Conservation (phyloP, 2,888 invertebrate species). For the Nomada goodeniana region DNA sequence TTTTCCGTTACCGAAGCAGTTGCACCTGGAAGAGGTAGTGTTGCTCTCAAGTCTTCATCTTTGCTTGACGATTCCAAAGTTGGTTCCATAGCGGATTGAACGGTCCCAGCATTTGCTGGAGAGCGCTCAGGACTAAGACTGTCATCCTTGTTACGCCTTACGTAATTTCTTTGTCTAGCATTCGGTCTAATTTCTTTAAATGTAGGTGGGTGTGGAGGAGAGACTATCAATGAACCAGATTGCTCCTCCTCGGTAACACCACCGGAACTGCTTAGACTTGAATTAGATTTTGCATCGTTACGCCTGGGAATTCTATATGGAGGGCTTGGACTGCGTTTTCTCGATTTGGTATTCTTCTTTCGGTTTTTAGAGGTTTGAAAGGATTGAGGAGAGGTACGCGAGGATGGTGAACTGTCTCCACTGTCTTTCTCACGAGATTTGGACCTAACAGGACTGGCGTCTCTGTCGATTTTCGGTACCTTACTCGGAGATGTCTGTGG, state of each 20-base stretch:
- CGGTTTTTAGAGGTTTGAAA: constrained; percentile 84
- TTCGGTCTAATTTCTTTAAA: constrained; percentile 82
- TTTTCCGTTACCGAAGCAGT: constrained; percentile 75
- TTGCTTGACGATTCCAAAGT: constrained; percentile 79
- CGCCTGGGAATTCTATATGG: constrained; percentile 82
- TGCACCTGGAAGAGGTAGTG: constrained; percentile 74
- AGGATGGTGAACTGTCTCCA: constrained; percentile 73
- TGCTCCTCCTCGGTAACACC: constrained; percentile 83
- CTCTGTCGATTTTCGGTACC: constrained; percentile 78
- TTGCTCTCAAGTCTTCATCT: constrained; percentile 82
- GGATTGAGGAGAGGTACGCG: constrained; percentile 78
- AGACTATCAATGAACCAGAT: constrained; percentile 82
- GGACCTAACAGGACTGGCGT: constrained; percentile 78
- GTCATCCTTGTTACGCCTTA: constrained; percentile 88
- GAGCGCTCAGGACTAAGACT: constrained; percentile 86
- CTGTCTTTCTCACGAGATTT: constrained; percentile 80
- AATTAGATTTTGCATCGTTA: constrained; percentile 74
- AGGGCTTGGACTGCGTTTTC: constrained; percentile 81
- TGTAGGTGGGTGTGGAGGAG: constrained; percentile 81
- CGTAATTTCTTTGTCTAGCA: constrained; percentile 86
- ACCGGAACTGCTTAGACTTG: constrained; percentile 72
- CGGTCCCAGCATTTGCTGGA: constrained; percentile 65
- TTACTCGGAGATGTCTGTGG: constrained; percentile 76
- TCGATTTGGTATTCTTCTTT: constrained; percentile 78
- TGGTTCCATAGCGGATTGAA: constrained; percentile 63